These are phyloP conservation scores for Sturmia bella DNA, from an alignment of 2,888 invertebrate genomes.

Conservation along the genomic window DNA sequence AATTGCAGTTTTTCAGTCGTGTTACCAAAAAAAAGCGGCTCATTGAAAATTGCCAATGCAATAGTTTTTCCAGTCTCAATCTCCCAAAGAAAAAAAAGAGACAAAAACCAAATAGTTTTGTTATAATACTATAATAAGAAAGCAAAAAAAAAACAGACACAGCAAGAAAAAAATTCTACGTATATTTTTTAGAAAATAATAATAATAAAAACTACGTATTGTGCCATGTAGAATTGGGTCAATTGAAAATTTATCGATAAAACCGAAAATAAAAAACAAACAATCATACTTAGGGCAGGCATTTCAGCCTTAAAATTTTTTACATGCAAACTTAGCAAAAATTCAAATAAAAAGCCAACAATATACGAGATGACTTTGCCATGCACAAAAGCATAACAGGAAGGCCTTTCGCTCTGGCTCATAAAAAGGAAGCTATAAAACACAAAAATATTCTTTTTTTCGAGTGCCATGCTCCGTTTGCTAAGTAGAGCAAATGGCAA, in stretches of 20 bases:
- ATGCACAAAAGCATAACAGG: conserved; percentile 65
- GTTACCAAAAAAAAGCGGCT: conserved; percentile 48
- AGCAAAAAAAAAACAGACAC: conserved; percentile 45
- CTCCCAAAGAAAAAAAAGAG: conserved; percentile 15
- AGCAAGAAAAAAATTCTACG: not conserved
- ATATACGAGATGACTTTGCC: conserved; percentile 60
- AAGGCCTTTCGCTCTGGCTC: conserved; percentile 62
- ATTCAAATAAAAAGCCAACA: conserved; percentile 12
- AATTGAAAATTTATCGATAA: conserved; percentile 74
- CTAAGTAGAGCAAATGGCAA: conserved; percentile 57
- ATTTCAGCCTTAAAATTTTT: conserved; percentile 43
- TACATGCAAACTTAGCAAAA: conserved; percentile 60
- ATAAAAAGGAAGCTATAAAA: conserved; percentile 69
- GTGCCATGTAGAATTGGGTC: conserved; percentile 70
- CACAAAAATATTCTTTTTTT: conserved; percentile 44
- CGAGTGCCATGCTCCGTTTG: conserved; percentile 53
- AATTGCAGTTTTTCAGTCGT: conserved; percentile 38
- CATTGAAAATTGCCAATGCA: conserved; percentile 48
- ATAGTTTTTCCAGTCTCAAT: conserved; percentile 27
- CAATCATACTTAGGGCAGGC: conserved; percentile 34
- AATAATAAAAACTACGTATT: conserved; percentile 43
- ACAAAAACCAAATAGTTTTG: no score
- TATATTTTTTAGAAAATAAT: conserved; percentile 52
- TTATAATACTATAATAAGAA: conserved; percentile 53
- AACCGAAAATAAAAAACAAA: conserved; percentile 56